Conservation (phyloP, 2,888 invertebrate genomes). For the Cremastobaeus sp. region DNA sequence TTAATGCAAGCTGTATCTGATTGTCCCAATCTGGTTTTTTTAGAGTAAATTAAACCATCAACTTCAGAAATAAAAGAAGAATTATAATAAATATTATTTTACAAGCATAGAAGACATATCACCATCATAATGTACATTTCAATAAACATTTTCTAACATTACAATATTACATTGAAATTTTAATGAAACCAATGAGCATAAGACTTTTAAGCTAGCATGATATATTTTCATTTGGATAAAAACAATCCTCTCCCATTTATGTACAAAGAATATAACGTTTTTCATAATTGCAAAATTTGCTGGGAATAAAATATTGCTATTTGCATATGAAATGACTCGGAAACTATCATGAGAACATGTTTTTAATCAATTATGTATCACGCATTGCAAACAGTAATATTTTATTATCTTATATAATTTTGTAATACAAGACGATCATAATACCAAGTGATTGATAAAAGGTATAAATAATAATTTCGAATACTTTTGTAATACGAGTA, state of each 20-base stretch:
- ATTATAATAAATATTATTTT: too few species aligned
- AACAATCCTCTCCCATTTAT: constrained; percentile 46
- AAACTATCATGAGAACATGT: too few species aligned
- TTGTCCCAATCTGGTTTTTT: too few species aligned
- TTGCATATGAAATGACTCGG: too few species aligned
- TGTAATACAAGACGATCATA: constrained; percentile 33
- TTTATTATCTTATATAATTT: constrained; percentile 26
- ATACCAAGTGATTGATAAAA: constrained; percentile 30
- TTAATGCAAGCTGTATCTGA: too few species aligned
- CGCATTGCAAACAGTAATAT: constrained; percentile 20
- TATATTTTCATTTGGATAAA: constrained; percentile 24
- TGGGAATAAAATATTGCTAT: constrained; percentile 25
- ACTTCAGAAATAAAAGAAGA: too few species aligned
- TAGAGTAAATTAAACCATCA: too few species aligned
- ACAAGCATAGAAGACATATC: too few species aligned
- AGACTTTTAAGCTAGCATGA: not conserved
- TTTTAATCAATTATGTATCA: not conserved
- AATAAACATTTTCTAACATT: too few species aligned
- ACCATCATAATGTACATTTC: too few species aligned
- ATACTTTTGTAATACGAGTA: constrained; percentile 23
- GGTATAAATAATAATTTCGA: constrained; percentile 13
- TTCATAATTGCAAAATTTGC: constrained; percentile 11
- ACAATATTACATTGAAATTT: not conserved
- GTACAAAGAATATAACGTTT: constrained; percentile 55
- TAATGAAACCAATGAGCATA: not conserved